These are phyloP conservation scores for Eurytoma californica DNA, from an alignment of 2,888 invertebrate species.

Conservation along the genomic window DNA sequence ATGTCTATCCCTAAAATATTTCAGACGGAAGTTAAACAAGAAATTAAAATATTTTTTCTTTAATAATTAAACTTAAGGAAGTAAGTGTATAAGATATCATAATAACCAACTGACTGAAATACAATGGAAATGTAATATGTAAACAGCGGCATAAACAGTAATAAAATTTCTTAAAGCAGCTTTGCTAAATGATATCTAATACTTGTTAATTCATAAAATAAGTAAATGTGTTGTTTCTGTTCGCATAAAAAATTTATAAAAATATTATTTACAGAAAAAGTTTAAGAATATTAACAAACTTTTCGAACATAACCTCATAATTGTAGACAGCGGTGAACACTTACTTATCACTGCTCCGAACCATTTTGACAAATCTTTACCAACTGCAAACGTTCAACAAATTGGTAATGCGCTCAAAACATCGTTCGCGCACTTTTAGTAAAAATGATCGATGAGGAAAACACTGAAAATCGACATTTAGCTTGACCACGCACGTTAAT, in stretches of 20 bases:
- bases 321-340: slow-evolving; percentile 51
- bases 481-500: no score
- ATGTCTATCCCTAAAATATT: slow-evolving; percentile 46
- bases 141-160: not conserved
- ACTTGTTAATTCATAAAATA: not conserved
- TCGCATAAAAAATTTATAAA: no score
- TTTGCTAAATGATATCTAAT: not conserved
- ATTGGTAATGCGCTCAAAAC: not conserved
- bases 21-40: not conserved
- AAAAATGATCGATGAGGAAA: not conserved
- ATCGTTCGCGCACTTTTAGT: slow-evolving; percentile 27
- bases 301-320: slow-evolving; percentile 61
- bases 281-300: no score
- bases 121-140: not conserved
- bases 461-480: not conserved
- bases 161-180: not conserved
- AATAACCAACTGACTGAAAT: not conserved
- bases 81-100: not conserved
- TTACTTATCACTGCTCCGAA: slow-evolving; percentile 70
- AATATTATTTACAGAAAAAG: no score
- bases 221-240: slow-evolving; percentile 15
- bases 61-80: not conserved
- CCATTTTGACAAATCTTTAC: slow-evolving; percentile 59
- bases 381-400: not conserved
- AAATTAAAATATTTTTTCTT: no score